phyloP scores from a whole-genome alignment of 2,113 vertebrate species.

The Proteles cristata region DNA sequence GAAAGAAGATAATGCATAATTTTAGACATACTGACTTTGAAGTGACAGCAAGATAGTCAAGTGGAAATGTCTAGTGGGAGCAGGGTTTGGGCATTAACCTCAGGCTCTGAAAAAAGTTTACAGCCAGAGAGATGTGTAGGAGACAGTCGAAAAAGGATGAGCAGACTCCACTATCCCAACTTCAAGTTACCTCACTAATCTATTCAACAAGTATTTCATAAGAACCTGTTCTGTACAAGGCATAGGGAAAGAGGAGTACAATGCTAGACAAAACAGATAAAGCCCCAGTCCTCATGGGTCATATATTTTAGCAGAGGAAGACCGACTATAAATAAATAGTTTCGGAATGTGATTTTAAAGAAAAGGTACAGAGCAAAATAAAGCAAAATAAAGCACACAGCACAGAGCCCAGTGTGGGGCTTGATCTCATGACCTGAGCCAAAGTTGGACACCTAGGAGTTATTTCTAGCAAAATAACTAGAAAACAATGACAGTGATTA shows the following conservation, averaged over 20 bases:
- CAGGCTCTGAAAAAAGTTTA: not conserved
- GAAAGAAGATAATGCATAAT: constrained; percentile 16
- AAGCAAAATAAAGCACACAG: too few relatives aligned
- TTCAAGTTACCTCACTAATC: not conserved
- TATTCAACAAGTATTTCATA: not conserved
- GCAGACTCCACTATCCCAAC: not conserved
- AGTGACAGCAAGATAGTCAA: constrained; percentile 12
- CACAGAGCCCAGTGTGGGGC: too few relatives aligned
- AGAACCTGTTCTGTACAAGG: not conserved
- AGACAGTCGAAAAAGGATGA: not conserved
- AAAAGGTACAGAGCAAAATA: not conserved
- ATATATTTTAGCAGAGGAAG: not conserved
- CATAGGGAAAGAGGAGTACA: accelerated
- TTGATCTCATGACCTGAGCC: too few relatives aligned
- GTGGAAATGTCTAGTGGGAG: not conserved
- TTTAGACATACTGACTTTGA: not conserved
- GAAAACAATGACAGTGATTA: not conserved
- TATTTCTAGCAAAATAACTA: too few relatives aligned
- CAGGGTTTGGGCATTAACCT: not conserved
- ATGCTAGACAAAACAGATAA: not conserved
- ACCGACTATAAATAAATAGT: not conserved
- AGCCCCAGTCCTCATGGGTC: not conserved
- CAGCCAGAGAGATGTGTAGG: not conserved
- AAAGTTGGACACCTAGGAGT: too few relatives aligned
- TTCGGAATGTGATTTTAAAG: not conserved